Base-by-base conservation (phyloP, 2,888 invertebrate genomes). In the Teinopalpus imperialis region DNA sequence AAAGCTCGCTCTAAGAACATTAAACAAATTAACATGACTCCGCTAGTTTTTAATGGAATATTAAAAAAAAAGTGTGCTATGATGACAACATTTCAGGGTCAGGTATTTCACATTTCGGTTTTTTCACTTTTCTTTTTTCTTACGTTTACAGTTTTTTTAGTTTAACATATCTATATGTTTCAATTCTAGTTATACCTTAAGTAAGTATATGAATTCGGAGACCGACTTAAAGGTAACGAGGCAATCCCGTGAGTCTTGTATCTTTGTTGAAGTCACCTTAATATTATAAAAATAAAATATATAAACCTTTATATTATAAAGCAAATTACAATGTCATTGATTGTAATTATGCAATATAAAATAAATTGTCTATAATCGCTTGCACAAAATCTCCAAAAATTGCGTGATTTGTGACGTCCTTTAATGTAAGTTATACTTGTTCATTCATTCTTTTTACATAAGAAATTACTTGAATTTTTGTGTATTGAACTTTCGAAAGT, bases 21-120 rank as follows among this genome's bases (percentile, higher is more conserved):
- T 68, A 64, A 53, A 56, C 56, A 61, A 64, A 73, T 76, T 77
- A 74, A 67, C 78, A 75, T 63, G 70, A 69, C 57, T 67, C 63
- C 66, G 73, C 60, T 59, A 76, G 55, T 69, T 66, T 63, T 64
- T 61, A 58, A 56, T 58, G 54, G 54, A 53, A 21, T 45, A 39
- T 34, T 27, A 35, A 46, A 29, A 29, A 30, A 59, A 66, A 72
- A 69, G 66, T 73, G 56, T 70, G 66, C 59, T 69, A 65, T 55
- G 58, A 55, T 56, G 52, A 57, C 59, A 58, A 42, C 23, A 34
- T 56, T 59, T 58, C 57, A 55, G 57, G 62, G 67, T 58, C 61
- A 56, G 32, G 13, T 49, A 43, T 51, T 56, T 30, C 21, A 4
- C 16, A 4, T 45, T 32, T 6, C 13, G 43, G 50, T 35, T 41